Conservation (phyloP, 2,797 vertebrate species). For the Malacoctenus gilli region DNA sequence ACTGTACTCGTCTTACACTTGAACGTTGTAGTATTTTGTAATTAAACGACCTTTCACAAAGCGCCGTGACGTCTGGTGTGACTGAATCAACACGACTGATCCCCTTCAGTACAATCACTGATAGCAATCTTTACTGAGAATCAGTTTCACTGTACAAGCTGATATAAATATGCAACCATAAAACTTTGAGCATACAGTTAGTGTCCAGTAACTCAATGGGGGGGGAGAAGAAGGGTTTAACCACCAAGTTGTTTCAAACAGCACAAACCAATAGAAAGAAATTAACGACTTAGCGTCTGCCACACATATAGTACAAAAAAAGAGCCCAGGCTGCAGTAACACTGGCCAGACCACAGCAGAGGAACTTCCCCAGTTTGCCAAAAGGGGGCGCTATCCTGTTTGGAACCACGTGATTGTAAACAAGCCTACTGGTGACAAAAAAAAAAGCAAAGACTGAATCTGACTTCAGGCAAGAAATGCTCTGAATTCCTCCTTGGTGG, state of each 20-base stretch:
- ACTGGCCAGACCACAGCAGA: slow-evolving; percentile 25
- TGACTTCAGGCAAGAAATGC: too few species aligned
- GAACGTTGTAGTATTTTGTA: slow-evolving; percentile 57
- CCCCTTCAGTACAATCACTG: slow-evolving; percentile 55
- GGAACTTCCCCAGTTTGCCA: too few species aligned
- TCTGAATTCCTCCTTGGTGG: too few species aligned
- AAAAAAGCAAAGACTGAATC: too few species aligned
- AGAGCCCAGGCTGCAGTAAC: slow-evolving; percentile 60
- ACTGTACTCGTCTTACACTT: slow-evolving; percentile 29
- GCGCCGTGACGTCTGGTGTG: too few species aligned
- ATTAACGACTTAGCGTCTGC: slow-evolving; percentile 28
- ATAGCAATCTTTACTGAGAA: slow-evolving; percentile 74
- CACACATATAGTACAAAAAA: slow-evolving; percentile 57
- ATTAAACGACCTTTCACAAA: too few species aligned
- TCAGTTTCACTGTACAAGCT: slow-evolving; percentile 78
- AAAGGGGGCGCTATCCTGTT: too few species aligned
- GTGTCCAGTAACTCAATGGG: slow-evolving; percentile 68
- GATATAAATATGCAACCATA: slow-evolving; percentile 83
- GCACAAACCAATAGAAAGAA: slow-evolving; percentile 39
- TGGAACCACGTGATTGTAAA: too few species aligned
- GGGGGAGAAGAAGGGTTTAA: slow-evolving; percentile 2
- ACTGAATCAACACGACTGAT: slow-evolving; percentile 3
- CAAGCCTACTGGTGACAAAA: too few species aligned
- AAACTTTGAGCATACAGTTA: slow-evolving; percentile 74
- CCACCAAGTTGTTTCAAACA: slow-evolving; percentile 26